These are phyloP conservation scores for Lasioglossum lativentre DNA, from an alignment of 2,888 invertebrate genomes.

Conservation along the genomic window DNA sequence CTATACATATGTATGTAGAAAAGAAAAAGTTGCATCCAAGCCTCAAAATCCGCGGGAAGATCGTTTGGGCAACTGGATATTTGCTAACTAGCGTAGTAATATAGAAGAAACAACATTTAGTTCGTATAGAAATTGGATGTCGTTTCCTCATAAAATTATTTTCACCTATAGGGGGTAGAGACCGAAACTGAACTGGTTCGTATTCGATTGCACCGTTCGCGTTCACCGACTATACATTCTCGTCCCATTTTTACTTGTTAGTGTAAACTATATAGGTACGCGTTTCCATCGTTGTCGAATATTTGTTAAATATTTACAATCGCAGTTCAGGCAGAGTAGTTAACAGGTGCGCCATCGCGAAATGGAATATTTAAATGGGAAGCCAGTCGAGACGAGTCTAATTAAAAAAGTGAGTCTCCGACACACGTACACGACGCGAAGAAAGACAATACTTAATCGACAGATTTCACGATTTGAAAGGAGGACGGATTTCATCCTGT, in stretches of 20 bases:
- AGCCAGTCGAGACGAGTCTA: background rate
- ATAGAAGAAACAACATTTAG: background rate
- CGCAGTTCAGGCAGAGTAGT: background rate
- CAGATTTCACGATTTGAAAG: constrained; percentile 42
- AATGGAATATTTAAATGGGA: background rate
- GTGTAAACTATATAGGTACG: background rate
- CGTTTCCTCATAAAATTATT: background rate
- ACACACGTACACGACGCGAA: background rate
- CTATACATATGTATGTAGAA: too few species aligned
- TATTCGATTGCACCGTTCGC: background rate
- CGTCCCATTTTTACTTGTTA: background rate
- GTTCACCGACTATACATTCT: background rate
- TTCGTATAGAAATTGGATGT: background rate
- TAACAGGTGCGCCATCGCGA: background rate
- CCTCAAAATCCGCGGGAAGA: too few species aligned
- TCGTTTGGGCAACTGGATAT: too few species aligned
- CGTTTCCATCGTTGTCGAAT: background rate
- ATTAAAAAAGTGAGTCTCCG: background rate
- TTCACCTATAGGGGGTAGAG: too few species aligned
- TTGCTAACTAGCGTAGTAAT: too few species aligned
- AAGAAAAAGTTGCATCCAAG: too few species aligned
- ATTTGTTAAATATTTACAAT: background rate
- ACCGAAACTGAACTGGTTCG: background rate
- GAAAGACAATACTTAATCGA: constrained; percentile 14
- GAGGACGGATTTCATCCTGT: constrained; percentile 38